Percentiles rank a stretch among this genome's conserved stretches.
Evolutionary conservation across 1,140 invertebrate genomes (phyloP).

Genomic region (Drosophila sp.): DNA sequence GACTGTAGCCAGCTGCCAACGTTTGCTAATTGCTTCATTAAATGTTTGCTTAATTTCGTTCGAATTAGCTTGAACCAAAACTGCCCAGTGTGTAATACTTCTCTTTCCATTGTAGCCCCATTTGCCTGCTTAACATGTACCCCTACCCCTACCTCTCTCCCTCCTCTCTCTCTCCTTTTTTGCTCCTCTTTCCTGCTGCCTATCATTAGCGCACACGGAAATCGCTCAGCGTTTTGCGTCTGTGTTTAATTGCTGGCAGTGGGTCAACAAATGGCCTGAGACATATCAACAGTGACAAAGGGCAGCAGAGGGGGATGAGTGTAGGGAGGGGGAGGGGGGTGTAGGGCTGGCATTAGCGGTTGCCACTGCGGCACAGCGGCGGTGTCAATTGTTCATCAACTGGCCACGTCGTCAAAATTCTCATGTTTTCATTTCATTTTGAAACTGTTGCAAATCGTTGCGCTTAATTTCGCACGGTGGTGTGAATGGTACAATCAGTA

Average conservation of each 20-base stretch:
- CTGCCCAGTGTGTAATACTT: constrained; percentile 17
- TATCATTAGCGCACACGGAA: constrained; percentile 46
- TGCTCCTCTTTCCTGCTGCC: neutral
- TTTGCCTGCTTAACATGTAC: constrained; percentile 13
- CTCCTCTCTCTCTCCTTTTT: neutral
- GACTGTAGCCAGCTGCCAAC: constrained; percentile 42
- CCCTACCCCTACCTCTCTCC: too few relatives aligned
- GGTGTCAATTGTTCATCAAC: constrained; percentile 10
- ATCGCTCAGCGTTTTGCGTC: constrained; percentile 41
- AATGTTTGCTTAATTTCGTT: constrained; percentile 83
- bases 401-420: neutral
- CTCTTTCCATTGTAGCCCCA: neutral
- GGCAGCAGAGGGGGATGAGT: neutral
- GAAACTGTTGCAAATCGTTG: constrained; percentile 24
- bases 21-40: constrained; percentile 82
- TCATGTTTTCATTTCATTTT: constrained; percentile 5
- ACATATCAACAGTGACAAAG: too few relatives aligned
- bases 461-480: too few relatives aligned
- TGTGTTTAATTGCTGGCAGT: constrained; percentile 51
- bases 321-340: neutral
- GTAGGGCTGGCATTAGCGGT: neutral
- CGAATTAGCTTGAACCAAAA: constrained; percentile 69
- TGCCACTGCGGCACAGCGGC: neutral
- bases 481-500: too few relatives aligned
- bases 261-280: constrained; percentile 24